Evolutionary conservation across 2,888 invertebrate species (phyloP), one percentile per base, ranked within the genome.

Genomic region (Ptilodon capucinus): DNA sequence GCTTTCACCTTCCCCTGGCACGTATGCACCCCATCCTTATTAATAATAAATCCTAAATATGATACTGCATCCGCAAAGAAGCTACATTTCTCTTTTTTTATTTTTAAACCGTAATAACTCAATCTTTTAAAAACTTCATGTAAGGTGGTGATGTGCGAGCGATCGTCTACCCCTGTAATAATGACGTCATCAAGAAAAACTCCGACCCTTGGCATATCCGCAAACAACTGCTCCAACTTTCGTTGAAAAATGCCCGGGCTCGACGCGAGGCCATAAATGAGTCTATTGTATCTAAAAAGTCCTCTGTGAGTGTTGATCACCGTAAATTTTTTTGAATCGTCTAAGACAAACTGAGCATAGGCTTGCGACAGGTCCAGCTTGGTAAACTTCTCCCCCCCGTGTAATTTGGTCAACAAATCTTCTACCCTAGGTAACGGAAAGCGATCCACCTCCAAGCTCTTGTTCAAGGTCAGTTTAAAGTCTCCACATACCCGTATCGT

Each of bases 181-280:
- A 53, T 46, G 0, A 49, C 8, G 14, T 49, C 49, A 17, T 49
- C 49, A 0, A 40, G 18, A 9, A 53, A 53, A 0, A 39, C 35
- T 8, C 36, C 40, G 2, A 49, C 48, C 16, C 34, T 36, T 0
- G 47, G 46, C 8, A 48, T 42, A 8, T 35, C 21, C 1, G 21
- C 13, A 2, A 51, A 34, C 1, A 53, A 7, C 7, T 46, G 21
- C 7, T 39, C 40, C 21, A 53, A 30, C 0, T 44, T 38, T 0
- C 46, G 17, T 30, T 53, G 52, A 11, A 38, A 45, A 14, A 42
- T 49, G 23, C 21, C 42, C 9, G 23, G 21, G 25, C 32, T 47
- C 4, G 47, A 47, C 5, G 47, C 19, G 19, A 47, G 13, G 2
- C 47, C 48, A n/a, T 38, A 48, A 1, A 48, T 42, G 3, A 50